Evolutionary conservation across 2,888 invertebrate genomes (phyloP).

Genomic region (Orchesellides sinensis): DNA sequence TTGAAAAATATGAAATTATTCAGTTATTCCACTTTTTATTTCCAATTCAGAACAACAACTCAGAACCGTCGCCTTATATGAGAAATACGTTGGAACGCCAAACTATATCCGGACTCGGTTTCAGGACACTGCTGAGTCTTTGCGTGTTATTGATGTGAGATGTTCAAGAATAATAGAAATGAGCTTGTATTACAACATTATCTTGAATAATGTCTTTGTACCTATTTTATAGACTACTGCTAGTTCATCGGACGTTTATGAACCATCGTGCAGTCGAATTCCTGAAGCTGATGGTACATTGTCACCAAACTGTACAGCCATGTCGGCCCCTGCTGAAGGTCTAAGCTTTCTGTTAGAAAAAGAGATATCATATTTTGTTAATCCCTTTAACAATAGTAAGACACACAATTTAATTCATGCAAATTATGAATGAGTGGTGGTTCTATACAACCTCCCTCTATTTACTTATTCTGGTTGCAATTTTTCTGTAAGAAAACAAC

Average conservation of each 20-base stretch:
- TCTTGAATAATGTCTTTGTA: no score
- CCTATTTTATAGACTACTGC: neutral
- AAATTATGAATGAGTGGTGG: no score
- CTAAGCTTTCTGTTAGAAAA: slow-evolving; percentile 17
- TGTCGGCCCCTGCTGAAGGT: slow-evolving; percentile 40
- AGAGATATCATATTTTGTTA: neutral
- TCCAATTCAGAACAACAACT: slow-evolving; percentile 24
- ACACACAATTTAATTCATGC: no score
- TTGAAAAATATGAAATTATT: neutral
- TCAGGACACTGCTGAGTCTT: neutral
- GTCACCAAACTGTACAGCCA: slow-evolving; percentile 11
- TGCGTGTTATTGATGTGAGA: slow-evolving; percentile 36
- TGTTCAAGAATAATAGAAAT: no score
- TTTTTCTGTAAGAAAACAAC: neutral
- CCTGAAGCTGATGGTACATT: slow-evolving; percentile 14
- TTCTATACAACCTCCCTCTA: no score
- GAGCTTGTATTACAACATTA: no score
- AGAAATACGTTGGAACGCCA: slow-evolving; percentile 32
- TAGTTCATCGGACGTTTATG: no score
- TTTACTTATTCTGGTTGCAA: no score
- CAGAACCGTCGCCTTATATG: slow-evolving; percentile 18
- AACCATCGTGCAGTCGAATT: slow-evolving; percentile 1
- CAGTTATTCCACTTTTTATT: neutral
- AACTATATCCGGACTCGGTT: slow-evolving; percentile 45
- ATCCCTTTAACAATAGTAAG: slow-evolving; percentile 53